Percentiles rank a stretch among this genome's conserved stretches.
Conservation (phyloP, 2,113 vertebrate species). For the Thinocorus orbignyianus region DNA sequence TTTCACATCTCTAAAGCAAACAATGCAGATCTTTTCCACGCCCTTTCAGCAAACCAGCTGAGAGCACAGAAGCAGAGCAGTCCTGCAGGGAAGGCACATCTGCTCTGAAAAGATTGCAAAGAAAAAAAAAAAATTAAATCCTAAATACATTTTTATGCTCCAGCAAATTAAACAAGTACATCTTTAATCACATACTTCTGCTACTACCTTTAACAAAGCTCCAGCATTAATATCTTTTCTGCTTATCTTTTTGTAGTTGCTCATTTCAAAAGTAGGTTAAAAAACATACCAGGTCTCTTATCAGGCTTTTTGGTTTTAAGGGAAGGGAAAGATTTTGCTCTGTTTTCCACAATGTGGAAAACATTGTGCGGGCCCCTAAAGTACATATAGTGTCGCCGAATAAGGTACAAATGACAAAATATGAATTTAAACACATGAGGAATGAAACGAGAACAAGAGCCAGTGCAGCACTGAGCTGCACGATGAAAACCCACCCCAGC, state of each 20-base stretch:
- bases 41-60: not conserved
- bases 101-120: not conserved
- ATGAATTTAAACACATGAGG: not conserved
- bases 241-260: not conserved
- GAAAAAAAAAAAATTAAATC: not conserved
- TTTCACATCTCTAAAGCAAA: not conserved
- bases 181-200: not conserved
- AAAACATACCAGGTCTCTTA: not conserved
- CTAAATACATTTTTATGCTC: not conserved
- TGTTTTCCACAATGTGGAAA: not conserved
- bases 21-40: not conserved
- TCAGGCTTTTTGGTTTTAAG: not conserved
- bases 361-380: too few relatives aligned
- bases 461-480: rapidly evolving
- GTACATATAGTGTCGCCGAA: too few relatives aligned
- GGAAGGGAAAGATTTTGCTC: not conserved
- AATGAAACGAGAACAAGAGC: not conserved
- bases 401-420: not conserved
- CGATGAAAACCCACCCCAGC: rapidly evolving
- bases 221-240: not conserved
- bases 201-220: not conserved
- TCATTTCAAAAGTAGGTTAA: not conserved
- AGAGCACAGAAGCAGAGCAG: not conserved
- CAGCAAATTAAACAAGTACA: not conserved
- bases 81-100: not conserved